Evolutionary conservation across 2,113 vertebrate genomes (phyloP).

Genomic region (Probosciger aterrimus): DNA sequence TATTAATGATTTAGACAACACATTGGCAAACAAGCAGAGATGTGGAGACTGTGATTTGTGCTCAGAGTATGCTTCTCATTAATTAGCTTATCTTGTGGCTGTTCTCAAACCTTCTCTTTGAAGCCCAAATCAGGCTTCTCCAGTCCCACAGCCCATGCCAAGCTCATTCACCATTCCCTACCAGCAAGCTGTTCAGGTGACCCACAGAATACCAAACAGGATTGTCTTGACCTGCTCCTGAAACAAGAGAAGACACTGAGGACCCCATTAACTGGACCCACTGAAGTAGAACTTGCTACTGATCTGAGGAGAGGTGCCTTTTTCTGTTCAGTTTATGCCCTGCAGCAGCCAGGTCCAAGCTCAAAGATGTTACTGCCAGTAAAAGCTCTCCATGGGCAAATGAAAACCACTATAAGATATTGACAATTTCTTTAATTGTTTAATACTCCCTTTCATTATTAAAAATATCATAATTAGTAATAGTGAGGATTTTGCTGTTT

Average conservation of each 20-base stretch:
- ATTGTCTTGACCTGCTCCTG: not conserved
- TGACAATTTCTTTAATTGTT: not conserved
- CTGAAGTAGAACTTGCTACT: not conserved
- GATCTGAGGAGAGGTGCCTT: not conserved
- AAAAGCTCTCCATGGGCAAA: not conserved
- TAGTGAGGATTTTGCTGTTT: not conserved
- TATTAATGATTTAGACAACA: slow-evolving; percentile 24
- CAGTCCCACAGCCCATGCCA: not conserved
- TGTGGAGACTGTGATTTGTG: not conserved
- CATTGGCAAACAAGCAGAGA: not conserved
- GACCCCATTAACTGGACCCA: not conserved
- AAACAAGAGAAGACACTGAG: not conserved
- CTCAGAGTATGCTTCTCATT: not conserved
- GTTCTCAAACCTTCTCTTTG: not conserved
- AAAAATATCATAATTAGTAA: not conserved
- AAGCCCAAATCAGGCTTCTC: not conserved
- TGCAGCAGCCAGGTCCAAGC: not conserved
- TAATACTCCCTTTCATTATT: not conserved
- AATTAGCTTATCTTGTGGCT: not conserved
- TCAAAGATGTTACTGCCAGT: not conserved
- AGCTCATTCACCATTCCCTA: not conserved
- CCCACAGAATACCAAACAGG: not conserved
- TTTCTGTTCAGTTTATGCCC: not conserved
- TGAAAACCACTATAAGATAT: not conserved
- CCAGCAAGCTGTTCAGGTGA: not conserved